Evolutionary conservation across 2,113 vertebrate species (phyloP), one percentile per base, ranked within the genome.

Genomic region (Siniperca knerii): DNA sequence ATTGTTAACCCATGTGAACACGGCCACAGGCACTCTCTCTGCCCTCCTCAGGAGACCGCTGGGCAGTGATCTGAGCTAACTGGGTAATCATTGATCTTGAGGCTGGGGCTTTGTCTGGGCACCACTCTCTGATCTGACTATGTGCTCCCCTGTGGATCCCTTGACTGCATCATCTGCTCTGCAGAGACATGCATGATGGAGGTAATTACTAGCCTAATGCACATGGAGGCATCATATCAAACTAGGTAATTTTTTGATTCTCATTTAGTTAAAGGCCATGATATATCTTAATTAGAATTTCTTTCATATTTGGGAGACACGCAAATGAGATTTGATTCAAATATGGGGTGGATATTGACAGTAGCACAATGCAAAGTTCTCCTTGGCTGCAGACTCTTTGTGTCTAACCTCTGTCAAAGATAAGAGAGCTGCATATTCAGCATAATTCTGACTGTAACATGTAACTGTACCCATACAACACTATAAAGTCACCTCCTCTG

Each of bases 81-180:
- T 88, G 86, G 76, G 91, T 95, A 93, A 94, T 94, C 90, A 95
- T 95, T 93, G 94, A 95, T 94, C 93, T 71, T 25, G 68, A 82
- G 86, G 77, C 85, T 25, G 55, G 81, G 84, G 86, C 92, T 93
- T 94, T 94, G 93, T 94, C 90, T 89, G 85, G 89, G 89, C 85
- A 85, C 90, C 79, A 89, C 90, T 92, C 89, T 94, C 88, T 94
- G 87, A 93, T 94, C 89, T 77, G 81, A 88, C 81, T 75, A 81
- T 87, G 86, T 87, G 57, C 52, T 93, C 91, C 94, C 93, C 85
- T 75, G 89, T 90, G 91, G 77, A 85, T 86, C 87, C 85, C 75
- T 40, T 62, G 79, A 84, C 85, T 80, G 61, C 87, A 89, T 93
- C 93, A 92, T 92, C 88, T 93, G 90, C 91, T 91, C 90, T 75